Conservation (phyloP, 2,888 invertebrate genomes). For the Tupiocoris notatus region DNA sequence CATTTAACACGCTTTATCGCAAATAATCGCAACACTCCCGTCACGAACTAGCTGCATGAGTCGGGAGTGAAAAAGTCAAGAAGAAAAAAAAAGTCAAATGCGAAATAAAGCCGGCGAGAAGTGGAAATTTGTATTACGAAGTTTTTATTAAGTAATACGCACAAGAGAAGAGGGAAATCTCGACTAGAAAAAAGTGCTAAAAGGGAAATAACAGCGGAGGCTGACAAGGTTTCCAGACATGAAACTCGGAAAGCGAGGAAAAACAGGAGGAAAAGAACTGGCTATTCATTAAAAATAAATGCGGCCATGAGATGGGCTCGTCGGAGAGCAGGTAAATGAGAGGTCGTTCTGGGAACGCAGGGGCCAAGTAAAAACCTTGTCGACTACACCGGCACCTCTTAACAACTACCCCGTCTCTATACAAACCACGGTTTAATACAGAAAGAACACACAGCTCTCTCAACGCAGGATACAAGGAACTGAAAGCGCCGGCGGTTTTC, state of each 20-base stretch:
- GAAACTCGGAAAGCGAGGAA: not conserved
- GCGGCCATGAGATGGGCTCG: not conserved
- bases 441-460: not conserved
- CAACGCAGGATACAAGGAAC: not conserved
- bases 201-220: not conserved
- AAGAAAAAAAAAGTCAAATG: too few relatives aligned
- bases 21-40: too few relatives aligned
- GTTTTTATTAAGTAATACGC: not conserved
- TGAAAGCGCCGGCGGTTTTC: not conserved
- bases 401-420: not conserved
- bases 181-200: not conserved
- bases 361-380: not conserved
- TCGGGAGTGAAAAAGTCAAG: too few relatives aligned
- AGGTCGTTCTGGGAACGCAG: not conserved
- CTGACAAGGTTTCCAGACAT: not conserved
- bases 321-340: not conserved
- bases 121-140: not conserved
- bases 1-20: too few relatives aligned
- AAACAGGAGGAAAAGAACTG: not conserved
- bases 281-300: not conserved
- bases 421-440: not conserved
- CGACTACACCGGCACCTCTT: not conserved
- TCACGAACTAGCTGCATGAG: too few relatives aligned
- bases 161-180: not conserved
- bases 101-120: not conserved